phyloP scores from a whole-genome alignment of 2,888 invertebrate genomes.

The Drosophila picticornis region DNA sequence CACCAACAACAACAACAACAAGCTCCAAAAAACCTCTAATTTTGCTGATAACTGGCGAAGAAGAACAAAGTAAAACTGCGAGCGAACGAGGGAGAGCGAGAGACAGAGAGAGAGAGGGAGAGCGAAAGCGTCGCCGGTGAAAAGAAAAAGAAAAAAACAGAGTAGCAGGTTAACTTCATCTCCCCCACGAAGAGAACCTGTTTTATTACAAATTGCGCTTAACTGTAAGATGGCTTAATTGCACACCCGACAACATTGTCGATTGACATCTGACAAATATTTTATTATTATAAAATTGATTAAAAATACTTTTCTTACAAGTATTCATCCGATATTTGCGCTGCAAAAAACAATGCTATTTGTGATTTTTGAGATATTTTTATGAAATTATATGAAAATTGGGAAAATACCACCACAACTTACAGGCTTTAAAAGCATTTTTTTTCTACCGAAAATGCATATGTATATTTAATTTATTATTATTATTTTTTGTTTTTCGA shows the following conservation, averaged over 20 bases:
- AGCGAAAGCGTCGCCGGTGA: constrained; percentile 1
- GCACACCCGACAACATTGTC: constrained; percentile 40
- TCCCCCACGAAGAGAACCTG: neutral
- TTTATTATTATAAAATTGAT: no score
- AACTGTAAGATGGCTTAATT: constrained; percentile 6
- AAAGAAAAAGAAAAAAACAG: neutral
- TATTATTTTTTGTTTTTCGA: constrained; percentile 21
- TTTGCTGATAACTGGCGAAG: constrained; percentile 21
- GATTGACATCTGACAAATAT: neutral
- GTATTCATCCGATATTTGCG: neutral
- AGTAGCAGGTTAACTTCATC: constrained; percentile 2
- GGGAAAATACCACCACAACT: neutral
- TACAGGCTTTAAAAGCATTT: neutral
- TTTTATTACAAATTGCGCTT: constrained; percentile 6
- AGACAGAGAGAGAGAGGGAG: neutral
- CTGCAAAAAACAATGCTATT: neutral
- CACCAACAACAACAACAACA: constrained; percentile 11
- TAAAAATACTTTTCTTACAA: no score
- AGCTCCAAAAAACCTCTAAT: neutral
- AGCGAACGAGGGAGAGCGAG: neutral
- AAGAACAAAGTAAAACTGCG: constrained; percentile 9
- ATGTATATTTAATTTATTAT: neutral
- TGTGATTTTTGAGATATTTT: no score
- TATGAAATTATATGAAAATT: neutral
- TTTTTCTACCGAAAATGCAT: neutral